Percentiles rank a stretch among this genome's conserved stretches.
Evolutionary conservation across 2,797 vertebrate genomes (phyloP).

Genomic region (Pipistrellus pipistrellus): DNA sequence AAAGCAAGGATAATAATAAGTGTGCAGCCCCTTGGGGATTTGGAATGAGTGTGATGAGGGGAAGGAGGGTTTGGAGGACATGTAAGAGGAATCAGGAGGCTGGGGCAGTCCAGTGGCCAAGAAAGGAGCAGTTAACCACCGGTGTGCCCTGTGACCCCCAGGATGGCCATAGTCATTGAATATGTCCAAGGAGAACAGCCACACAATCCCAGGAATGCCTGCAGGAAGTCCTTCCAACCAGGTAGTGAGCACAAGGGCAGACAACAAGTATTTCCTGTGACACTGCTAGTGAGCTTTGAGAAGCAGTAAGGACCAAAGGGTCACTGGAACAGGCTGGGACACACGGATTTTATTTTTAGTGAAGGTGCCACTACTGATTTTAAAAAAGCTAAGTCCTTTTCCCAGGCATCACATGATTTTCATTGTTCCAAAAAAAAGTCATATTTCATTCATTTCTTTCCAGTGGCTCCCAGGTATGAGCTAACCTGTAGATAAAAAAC

Average conservation of each 20-base stretch:
- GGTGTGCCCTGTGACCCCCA: background rate
- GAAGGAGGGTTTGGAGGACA: background rate
- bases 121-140: background rate
- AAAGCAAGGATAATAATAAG: background rate
- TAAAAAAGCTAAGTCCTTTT: conserved; percentile 22
- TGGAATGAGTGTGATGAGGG: background rate
- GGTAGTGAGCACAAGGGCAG: background rate
- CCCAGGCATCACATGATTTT: background rate
- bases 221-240: conserved; percentile 6
- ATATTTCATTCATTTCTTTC: background rate
- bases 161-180: background rate
- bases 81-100: background rate
- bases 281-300: background rate
- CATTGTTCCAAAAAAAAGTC: background rate
- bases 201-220: background rate
- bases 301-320: background rate
- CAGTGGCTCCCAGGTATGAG: background rate
- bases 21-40: background rate
- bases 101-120: background rate
- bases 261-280: background rate
- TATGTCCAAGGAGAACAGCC: background rate
- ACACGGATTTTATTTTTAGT: background rate
- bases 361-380: background rate
- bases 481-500: background rate
- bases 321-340: background rate